These are phyloP conservation scores for Trichosurus vulpecula DNA, from an alignment of 2,797 vertebrate genomes.

Conservation along the genomic window DNA sequence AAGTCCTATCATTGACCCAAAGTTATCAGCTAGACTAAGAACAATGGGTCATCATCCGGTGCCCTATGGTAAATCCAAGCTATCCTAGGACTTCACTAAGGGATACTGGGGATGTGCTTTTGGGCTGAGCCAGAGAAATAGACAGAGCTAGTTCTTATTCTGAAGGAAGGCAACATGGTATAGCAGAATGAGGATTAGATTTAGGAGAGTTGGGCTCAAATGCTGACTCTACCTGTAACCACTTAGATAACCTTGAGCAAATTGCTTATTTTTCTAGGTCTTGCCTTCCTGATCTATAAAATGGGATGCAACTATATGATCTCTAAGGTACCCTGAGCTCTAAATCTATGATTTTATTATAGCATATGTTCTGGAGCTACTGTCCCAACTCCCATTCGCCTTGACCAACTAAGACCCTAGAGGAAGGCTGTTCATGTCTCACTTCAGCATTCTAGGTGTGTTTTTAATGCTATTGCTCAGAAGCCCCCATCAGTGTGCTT, in stretches of 20 bases:
- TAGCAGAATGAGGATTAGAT: background rate
- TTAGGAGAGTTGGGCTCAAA: background rate
- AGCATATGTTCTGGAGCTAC: background rate
- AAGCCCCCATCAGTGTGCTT: background rate
- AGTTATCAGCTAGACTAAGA: background rate
- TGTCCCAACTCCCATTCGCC: background rate
- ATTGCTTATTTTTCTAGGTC: background rate
- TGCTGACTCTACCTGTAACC: background rate
- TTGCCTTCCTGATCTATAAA: background rate
- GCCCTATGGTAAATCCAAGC: background rate
- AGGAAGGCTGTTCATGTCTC: background rate
- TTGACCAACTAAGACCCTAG: background rate
- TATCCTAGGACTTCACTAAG: background rate
- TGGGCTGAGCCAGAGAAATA: background rate
- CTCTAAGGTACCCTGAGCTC: background rate
- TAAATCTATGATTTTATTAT: background rate
- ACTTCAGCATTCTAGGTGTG: background rate
- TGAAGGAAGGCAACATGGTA: background rate
- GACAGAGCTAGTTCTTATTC: background rate
- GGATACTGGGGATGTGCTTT: background rate
- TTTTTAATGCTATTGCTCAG: background rate
- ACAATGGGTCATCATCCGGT: background rate
- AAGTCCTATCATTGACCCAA: background rate
- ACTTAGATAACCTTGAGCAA: background rate
- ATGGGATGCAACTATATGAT: background rate